Base-by-base conservation (phyloP, 2,797 vertebrate species). In the Stomatorhinus walkeri region DNA sequence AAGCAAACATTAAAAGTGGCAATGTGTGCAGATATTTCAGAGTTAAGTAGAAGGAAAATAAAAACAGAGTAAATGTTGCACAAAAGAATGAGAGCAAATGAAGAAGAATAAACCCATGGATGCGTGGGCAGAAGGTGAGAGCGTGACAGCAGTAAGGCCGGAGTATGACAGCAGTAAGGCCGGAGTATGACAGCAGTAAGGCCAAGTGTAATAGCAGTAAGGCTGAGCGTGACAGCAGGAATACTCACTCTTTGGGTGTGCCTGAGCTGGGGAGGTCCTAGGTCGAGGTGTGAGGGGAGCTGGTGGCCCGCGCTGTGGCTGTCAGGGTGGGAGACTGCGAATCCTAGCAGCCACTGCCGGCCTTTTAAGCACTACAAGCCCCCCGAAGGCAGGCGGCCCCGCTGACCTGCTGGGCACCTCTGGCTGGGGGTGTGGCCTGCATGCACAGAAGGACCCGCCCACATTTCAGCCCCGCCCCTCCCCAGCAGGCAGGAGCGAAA, bases 361-460 rank as follows among this genome's bases (percentile, higher is more conserved):
- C 96, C 97, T 96, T 98, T 97, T 98, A 98, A 97, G 95, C 95
- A 90, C 93, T 96, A 92, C 92, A 93, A 93, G 92, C 91, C 95
- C 95, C 94, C 93, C 94, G 94, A 90, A 92, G 94, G 94, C 93
- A 92, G 95, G 91, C 90, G 90, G 91, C 94, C 93, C 93, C 90
- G 92, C 90, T 93, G 94, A 93, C 92, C 93, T 94, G 91, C 93
- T 93, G 93, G 93, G 93, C 94, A 93, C 93, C 92, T 93, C 92
- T 94, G 92, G 91, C 91, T 91, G 90, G 90, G 87, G 91, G 91
- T 88, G 52, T 90, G 46, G 19, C 40, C 92, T 91, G 89, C 91
- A 90, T 93, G 86, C 91, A 90, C 88, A 28, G 61, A 85, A 85
- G 87, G 89, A 61, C 88, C 87, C 89, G 40, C 85, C 88, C 32